A percentile compares a stretch with the other conserved stretches of the same genome.
Conservation (phyloP, 2,113 vertebrate species). For the Toxotes jaculatrix region DNA sequence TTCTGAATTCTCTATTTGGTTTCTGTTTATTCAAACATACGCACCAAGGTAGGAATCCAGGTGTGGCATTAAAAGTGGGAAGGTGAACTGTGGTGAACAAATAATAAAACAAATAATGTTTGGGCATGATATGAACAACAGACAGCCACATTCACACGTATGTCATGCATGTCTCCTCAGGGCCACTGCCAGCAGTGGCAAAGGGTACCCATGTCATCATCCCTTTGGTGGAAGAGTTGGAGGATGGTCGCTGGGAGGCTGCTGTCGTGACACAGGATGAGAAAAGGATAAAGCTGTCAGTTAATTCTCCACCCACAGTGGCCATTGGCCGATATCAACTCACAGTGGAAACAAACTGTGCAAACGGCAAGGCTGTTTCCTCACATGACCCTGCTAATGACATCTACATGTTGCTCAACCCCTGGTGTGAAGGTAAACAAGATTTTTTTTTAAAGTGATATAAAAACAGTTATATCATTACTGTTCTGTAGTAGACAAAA, state of each 20-base stretch:
- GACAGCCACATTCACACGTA: neutral
- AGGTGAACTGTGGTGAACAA: too few relatives aligned
- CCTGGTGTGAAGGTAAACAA: constrained; percentile 90
- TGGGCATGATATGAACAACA: neutral
- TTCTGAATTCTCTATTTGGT: neutral
- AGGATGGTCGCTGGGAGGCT: constrained; percentile 86
- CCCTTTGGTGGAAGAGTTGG: constrained; percentile 80
- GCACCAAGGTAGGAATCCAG: constrained; percentile 18
- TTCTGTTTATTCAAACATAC: constrained; percentile 29
- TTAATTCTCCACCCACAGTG: constrained; percentile 83
- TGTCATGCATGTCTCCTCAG: constrained; percentile 38
- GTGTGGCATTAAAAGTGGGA: constrained; percentile 23
- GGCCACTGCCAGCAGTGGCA: constrained; percentile 62
- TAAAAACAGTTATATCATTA: neutral
- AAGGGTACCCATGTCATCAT: constrained; percentile 74
- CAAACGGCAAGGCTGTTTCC: constrained; percentile 71
- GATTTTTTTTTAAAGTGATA: too few relatives aligned
- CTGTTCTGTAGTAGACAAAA: neutral
- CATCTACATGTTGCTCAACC: constrained; percentile 91
- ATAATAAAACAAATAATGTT: constrained; percentile 1
- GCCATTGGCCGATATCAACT: constrained; percentile 88
- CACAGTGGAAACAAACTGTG: constrained; percentile 77
- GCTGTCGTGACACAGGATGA: constrained; percentile 74
- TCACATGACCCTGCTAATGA: constrained; percentile 82
- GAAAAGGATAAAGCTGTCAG: constrained; percentile 76